These are phyloP conservation scores for Ormyrus rosae DNA, from an alignment of 2,888 invertebrate species.

Conservation along the genomic window DNA sequence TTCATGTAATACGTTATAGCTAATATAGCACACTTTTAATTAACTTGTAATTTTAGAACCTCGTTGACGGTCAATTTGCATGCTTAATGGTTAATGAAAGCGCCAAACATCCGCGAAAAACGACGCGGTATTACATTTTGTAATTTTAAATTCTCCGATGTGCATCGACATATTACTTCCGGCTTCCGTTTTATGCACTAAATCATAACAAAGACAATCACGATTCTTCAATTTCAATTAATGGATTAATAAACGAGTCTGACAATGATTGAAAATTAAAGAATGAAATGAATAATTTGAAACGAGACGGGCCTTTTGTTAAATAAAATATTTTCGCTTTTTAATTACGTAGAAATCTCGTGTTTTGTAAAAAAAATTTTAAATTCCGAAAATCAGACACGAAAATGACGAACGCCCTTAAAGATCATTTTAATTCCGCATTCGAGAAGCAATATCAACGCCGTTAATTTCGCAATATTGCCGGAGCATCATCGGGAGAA, in stretches of 20 bases:
- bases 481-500: background rate
- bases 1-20: slow-evolving; percentile 41
- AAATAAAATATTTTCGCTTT: too few relatives aligned
- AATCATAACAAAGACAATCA: slow-evolving; percentile 32
- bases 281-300: too few relatives aligned
- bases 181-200: slow-evolving; percentile 52
- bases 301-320: too few relatives aligned
- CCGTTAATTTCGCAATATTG: slow-evolving; percentile 16
- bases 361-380: too few relatives aligned
- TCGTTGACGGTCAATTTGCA: slow-evolving; percentile 49
- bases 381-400: too few relatives aligned
- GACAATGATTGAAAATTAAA: too few relatives aligned
- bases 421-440: too few relatives aligned
- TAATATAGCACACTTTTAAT: slow-evolving; percentile 48
- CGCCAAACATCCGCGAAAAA: slow-evolving; percentile 52
- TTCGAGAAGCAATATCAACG: too few relatives aligned
- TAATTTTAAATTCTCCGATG: slow-evolving; percentile 42
- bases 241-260: too few relatives aligned
- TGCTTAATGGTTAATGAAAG: slow-evolving; percentile 40
- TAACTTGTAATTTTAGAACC: slow-evolving; percentile 43
- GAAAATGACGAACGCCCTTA: too few relatives aligned
- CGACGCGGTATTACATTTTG: slow-evolving; percentile 17
- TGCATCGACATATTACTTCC: slow-evolving; percentile 53
- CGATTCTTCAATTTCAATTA: background rate
- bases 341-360: too few relatives aligned